Percentiles rank a stretch among this genome's conserved stretches.
Conservation (phyloP, 1,140 invertebrate species). For the Magallana angulata region DNA sequence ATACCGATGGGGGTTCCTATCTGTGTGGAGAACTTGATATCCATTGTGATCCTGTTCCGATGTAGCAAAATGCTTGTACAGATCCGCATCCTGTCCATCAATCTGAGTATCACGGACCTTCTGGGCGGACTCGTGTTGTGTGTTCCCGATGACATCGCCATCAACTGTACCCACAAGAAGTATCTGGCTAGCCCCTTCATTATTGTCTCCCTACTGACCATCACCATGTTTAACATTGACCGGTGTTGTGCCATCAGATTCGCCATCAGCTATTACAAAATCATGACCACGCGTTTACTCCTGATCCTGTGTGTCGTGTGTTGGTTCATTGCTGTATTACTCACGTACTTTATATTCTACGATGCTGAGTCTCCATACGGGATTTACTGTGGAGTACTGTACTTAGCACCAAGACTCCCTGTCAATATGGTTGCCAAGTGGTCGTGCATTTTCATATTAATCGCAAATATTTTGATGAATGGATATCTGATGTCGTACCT, state of each 20-base stretch:
- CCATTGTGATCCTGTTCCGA: neutral
- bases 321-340: neutral
- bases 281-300: neutral
- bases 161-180: neutral
- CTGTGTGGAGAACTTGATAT: neutral
- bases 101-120: neutral
- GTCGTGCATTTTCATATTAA: neutral
- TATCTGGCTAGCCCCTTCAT: neutral
- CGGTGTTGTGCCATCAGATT: neutral
- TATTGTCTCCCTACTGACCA: neutral
- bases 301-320: neutral
- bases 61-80: neutral
- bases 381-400: neutral
- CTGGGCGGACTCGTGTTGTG: neutral
- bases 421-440: neutral
- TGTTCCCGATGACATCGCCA: neutral
- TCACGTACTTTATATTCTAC: neutral
- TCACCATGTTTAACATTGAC: neutral
- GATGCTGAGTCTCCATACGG: neutral
- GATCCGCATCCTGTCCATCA: neutral
- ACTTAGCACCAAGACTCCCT: neutral
- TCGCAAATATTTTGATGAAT: slow-evolving; percentile 10
- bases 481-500: neutral
- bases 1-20: neutral
- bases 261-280: neutral